A percentile compares a stretch with the other conserved stretches of the same genome.
These are phyloP conservation scores for Pseudococcus longispinus DNA, from an alignment of 2,888 invertebrate genomes.

Conservation along the genomic window DNA sequence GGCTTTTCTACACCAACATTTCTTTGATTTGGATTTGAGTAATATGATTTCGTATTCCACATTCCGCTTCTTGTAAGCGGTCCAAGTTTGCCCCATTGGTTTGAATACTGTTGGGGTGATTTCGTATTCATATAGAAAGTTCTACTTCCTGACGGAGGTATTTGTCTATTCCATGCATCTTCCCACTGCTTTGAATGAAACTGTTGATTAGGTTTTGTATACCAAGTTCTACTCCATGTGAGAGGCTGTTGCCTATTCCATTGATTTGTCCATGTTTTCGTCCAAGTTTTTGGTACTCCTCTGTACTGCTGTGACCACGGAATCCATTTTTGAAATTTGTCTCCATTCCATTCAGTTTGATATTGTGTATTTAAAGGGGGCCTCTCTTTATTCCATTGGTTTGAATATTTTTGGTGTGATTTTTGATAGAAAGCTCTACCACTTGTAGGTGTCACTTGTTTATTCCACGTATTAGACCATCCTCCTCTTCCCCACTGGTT, in stretches of 20 bases:
- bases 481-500: background rate
- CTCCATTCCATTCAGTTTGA: background rate
- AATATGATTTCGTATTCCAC: background rate
- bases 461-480: background rate
- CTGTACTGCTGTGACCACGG: background rate
- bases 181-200: background rate
- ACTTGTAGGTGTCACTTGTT: background rate
- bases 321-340: background rate
- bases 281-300: background rate
- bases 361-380: no score
- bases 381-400: background rate
- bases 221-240: background rate
- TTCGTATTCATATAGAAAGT: no score
- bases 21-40: background rate
- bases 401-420: background rate
- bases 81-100: no score
- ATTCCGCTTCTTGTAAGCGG: background rate
- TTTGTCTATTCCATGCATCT: background rate
- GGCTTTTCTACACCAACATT: background rate
- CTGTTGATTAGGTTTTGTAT: background rate
- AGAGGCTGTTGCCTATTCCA: background rate
- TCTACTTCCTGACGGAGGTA: no score
- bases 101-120: no score
- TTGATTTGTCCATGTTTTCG: background rate
- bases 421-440: background rate